Conservation (phyloP, 2,797 vertebrate species). For the Malacoraja senta region DNA sequence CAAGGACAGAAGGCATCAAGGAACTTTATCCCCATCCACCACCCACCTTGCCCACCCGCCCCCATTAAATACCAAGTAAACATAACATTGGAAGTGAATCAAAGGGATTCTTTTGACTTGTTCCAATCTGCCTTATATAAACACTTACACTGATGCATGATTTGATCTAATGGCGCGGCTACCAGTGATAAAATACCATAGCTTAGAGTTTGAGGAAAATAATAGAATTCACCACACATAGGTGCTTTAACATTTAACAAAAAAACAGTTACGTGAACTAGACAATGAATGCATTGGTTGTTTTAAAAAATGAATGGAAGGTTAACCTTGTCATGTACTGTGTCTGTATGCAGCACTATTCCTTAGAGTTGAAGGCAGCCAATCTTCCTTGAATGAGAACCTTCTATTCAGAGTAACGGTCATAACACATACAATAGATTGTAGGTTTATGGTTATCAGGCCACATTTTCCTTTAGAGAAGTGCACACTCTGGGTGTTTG, state of each 20-base stretch:
- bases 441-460: slow-evolving; percentile 31
- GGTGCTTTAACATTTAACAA: slow-evolving; percentile 69
- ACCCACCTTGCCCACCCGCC: slow-evolving; percentile 39
- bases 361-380: slow-evolving; percentile 52
- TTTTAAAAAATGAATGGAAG: slow-evolving; percentile 69
- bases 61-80: slow-evolving; percentile 66
- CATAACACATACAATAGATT: slow-evolving; percentile 67
- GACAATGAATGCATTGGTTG: slow-evolving; percentile 66
- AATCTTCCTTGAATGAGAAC: slow-evolving; percentile 56
- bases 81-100: slow-evolving; percentile 69
- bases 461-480: slow-evolving; percentile 35
- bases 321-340: slow-evolving; percentile 70
- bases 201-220: slow-evolving; percentile 68
- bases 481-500: slow-evolving; percentile 28
- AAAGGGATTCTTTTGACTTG: slow-evolving; percentile 81
- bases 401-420: slow-evolving; percentile 67
- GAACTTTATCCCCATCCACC: slow-evolving; percentile 51
- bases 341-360: slow-evolving; percentile 71
- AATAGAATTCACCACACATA: slow-evolving; percentile 61
- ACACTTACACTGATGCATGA: slow-evolving; percentile 78
- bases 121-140: slow-evolving; percentile 96
- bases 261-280: slow-evolving; percentile 60
- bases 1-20: slow-evolving; percentile 72
- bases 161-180: slow-evolving; percentile 66
- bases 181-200: slow-evolving; percentile 63